Evolutionary conservation across 2,797 vertebrate species (phyloP), one percentile per base, ranked within the genome.

Genomic region (Aselliscus stoliczkanus): DNA sequence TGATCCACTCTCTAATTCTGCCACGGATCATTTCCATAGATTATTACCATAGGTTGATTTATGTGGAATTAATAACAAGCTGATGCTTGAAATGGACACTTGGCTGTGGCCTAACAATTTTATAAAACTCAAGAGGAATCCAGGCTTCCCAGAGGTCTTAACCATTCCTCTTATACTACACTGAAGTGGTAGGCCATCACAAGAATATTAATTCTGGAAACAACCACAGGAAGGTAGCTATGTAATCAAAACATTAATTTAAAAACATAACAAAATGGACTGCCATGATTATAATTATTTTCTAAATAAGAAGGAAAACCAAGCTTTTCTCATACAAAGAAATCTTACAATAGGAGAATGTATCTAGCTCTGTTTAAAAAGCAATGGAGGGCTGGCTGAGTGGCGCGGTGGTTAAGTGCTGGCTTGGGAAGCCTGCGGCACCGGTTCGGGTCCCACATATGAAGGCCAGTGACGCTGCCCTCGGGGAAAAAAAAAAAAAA

Each of bases 261-360:
- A 25, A 67, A 80, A 84, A 65, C 7, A 62, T 34, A 67, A 62
- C 27, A 31, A 62, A 76, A 80, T 62, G n/a, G 31, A 80, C 47
- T 76, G 31, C 14, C 47, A 29, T 34, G 17, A 25, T 23, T 60
- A 21, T 47, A 60, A 47, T 20, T 76, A 90, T 37, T 89, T 89
- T 94, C 34, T 89, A 90, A 92, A 62, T 9, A 91, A 94, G 21
- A 73, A 64, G 39, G 62, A 70, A 75, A 93, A 87, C 14, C 37
- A 88, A 79, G 34, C 81, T 87, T 73, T 90, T 73, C 50, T 93
- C 52, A 90, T 21, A 56, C 29, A 77, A 81, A 75, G 47, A 93
- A 75, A 94, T 54, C 39, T 67, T 88, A 25, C 4, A 87, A 44
- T 0, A 82, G 23, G 17, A 69, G 2, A 70, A 3, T 77, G 10